phyloP scores from a whole-genome alignment of 2,113 vertebrate species.

The Neotragus moschatus region DNA sequence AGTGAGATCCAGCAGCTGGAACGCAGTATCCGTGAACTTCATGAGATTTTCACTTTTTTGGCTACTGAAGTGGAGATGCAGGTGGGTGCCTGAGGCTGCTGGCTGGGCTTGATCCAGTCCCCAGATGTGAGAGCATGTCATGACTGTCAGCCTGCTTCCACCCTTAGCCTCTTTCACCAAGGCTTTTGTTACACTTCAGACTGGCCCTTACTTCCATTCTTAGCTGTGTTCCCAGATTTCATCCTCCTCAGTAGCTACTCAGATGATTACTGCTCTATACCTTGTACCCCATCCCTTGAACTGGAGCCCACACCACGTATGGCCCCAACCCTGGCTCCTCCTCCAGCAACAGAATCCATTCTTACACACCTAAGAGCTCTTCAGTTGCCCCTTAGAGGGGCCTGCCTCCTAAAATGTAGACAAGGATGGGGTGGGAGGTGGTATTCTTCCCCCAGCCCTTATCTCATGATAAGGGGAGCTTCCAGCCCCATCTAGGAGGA shows the following conservation, averaged over 20 bases:
- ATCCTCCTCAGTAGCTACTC: not conserved
- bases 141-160: not conserved
- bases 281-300: too few species aligned
- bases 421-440: too few species aligned
- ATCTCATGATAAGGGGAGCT: not conserved
- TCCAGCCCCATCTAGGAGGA: not conserved
- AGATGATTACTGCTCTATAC: not conserved
- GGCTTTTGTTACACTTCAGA: not conserved
- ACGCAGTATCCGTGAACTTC: constrained; percentile 89
- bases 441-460: not conserved
- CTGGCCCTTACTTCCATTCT: not conserved
- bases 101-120: not conserved
- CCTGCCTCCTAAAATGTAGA: not conserved
- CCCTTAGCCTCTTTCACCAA: not conserved
- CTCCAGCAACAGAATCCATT: not conserved
- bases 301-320: not conserved
- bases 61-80: constrained; percentile 92
- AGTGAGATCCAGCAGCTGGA: constrained; percentile 93
- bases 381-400: not conserved
- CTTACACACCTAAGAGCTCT: not conserved
- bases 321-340: not conserved
- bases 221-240: not conserved
- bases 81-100: constrained; percentile 66
- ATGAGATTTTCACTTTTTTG: constrained; percentile 91
- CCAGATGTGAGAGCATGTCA: not conserved